Conservation (phyloP, 2,888 invertebrate species). For the Drosophila lacicola region DNA sequence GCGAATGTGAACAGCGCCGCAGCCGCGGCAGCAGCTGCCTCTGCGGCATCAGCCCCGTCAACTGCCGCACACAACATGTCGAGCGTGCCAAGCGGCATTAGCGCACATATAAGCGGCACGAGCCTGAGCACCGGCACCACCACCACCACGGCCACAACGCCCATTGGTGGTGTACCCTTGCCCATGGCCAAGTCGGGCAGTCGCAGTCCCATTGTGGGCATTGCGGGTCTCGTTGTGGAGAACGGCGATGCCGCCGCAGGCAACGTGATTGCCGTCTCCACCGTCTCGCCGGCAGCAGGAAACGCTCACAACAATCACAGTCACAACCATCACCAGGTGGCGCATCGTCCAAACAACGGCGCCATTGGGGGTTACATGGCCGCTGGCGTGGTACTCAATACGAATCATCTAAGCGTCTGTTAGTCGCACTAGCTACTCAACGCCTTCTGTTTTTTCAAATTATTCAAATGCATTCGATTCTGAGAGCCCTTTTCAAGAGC, state of each 20-base stretch:
- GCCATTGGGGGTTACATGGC: conserved; percentile 81
- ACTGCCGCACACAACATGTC: conserved; percentile 41
- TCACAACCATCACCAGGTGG: conserved; percentile 47
- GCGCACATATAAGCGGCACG: conserved; percentile 84
- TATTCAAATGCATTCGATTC: conserved; percentile 26
- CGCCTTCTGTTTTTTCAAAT: conserved; percentile 6
- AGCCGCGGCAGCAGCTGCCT: conserved; percentile 32
- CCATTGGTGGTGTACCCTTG: conserved; percentile 64
- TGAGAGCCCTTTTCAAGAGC: conserved; percentile 1
- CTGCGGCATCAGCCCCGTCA: conserved; percentile 2
- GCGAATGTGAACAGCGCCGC: conserved; percentile 50
- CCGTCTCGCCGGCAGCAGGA: conserved; percentile 34
- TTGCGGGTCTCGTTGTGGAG: conserved; percentile 58
- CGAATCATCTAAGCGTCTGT: conserved; percentile 84
- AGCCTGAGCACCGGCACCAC: conserved; percentile 82
- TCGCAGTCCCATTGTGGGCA: conserved; percentile 64
- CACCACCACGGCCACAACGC: conserved; percentile 77
- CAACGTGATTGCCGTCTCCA: conserved; percentile 30
- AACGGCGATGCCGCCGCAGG: conserved; percentile 27
- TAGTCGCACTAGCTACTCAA: conserved; percentile 62
- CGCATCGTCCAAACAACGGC: conserved; percentile 72
- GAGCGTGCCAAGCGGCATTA: conserved; percentile 84
- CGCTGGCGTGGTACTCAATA: conserved; percentile 84
- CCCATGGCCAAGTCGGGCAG: conserved; percentile 56
- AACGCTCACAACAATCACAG: conserved; percentile 20